Percentiles rank a stretch among this genome's conserved stretches.
Conservation (phyloP, 2,113 vertebrate genomes). For the Siphamia tubifer region DNA sequence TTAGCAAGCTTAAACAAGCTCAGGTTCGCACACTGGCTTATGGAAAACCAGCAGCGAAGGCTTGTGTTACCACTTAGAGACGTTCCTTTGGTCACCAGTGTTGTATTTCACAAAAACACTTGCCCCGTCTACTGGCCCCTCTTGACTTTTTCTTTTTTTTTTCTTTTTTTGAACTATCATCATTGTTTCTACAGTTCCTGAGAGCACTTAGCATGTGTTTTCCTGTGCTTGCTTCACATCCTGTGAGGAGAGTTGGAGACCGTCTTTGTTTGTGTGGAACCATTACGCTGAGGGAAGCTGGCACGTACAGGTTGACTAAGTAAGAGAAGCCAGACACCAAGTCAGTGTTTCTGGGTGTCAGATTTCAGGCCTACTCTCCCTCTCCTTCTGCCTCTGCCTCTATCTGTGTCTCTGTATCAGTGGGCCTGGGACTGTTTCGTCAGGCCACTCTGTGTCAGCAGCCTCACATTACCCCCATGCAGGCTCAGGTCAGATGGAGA, state of each 20-base stretch:
- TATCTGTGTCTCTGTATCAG: constrained; percentile 27
- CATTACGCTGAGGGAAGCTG: constrained; percentile 59
- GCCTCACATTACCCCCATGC: constrained; percentile 67
- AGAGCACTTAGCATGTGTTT: constrained; percentile 54
- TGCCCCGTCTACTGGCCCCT: constrained; percentile 24
- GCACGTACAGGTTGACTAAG: constrained; percentile 74
- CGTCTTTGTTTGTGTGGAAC: constrained; percentile 68
- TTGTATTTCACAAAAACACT: constrained; percentile 49
- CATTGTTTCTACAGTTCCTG: constrained; percentile 66
- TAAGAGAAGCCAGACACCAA: constrained; percentile 77
- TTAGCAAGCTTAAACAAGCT: constrained; percentile 75
- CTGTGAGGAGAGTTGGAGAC: constrained; percentile 46
- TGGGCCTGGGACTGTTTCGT: constrained; percentile 58
- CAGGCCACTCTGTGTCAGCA: constrained; percentile 65
- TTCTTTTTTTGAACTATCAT: constrained; percentile 35
- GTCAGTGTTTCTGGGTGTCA: constrained; percentile 74
- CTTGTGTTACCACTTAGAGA: constrained; percentile 55
- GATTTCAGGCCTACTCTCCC: constrained; percentile 66
- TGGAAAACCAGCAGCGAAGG: constrained; percentile 24
- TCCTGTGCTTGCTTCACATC: constrained; percentile 64
- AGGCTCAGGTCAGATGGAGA: constrained; percentile 69
- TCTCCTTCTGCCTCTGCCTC: constrained; percentile 3
- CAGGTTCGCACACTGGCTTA: constrained; percentile 44
- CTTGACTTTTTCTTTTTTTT: background rate
- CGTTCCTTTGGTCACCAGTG: constrained; percentile 23